A percentile compares a stretch with the other conserved stretches of the same genome.
Conservation (phyloP, 2,888 invertebrate genomes). For the Gastracanthus pulcherrimus region DNA sequence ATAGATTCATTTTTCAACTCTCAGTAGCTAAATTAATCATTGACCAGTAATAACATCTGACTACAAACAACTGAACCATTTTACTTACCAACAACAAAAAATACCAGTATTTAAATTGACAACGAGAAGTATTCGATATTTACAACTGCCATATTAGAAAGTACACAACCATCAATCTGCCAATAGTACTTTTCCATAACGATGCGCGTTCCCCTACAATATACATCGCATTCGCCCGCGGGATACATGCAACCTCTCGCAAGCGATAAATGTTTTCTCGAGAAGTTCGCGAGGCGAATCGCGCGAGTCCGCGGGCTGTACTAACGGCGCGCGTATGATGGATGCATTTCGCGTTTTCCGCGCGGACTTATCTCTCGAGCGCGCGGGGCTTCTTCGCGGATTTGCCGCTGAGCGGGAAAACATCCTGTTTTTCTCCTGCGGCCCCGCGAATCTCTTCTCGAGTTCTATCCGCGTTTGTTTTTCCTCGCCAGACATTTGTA, state of each 20-base stretch:
- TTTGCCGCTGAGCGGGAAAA: neutral
- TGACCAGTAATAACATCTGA: no score
- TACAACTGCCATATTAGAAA: neutral
- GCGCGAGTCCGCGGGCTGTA: neutral
- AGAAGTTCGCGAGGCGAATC: slow-evolving; percentile 18
- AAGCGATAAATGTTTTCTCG: slow-evolving; percentile 19
- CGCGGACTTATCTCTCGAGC: neutral
- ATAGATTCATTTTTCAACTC: no score
- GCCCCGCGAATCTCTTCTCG: neutral
- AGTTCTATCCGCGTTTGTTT: neutral
- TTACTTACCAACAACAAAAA: no score
- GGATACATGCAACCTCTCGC: neutral
- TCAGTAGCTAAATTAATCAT: no score
- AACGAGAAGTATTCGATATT: neutral
- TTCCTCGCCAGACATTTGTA: neutral
- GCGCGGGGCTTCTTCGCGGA: neutral
- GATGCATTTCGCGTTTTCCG: slow-evolving; percentile 33
- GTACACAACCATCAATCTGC: neutral
- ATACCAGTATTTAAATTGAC: neutral
- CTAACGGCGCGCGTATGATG: neutral
- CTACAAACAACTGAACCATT: no score
- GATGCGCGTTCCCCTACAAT: no score
- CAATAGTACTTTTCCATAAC: neutral
- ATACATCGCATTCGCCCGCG: neutral
- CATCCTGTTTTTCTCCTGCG: slow-evolving; percentile 12